Percentiles rank a stretch among this genome's conserved stretches.
These are phyloP conservation scores for Lamproptera curius DNA, from an alignment of 2,888 invertebrate genomes.

Conservation along the genomic window DNA sequence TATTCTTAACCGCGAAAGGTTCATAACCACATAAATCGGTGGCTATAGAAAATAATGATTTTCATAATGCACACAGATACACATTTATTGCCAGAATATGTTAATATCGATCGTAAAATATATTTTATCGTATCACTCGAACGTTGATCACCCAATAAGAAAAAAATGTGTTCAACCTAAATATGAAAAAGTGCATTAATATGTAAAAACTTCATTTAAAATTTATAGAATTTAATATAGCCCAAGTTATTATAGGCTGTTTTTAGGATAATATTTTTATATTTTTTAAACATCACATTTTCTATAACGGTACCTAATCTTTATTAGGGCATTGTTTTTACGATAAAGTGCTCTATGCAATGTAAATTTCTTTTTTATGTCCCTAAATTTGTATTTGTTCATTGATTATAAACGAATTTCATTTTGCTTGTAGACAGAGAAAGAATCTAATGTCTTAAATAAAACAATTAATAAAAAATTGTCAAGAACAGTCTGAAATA, in stretches of 20 bases:
- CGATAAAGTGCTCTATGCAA: too few species aligned
- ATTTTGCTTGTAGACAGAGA: too few species aligned
- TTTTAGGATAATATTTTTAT: too few species aligned
- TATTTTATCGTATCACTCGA: conserved; percentile 30
- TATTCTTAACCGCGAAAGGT: conserved; percentile 8
- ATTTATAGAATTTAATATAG: conserved; percentile 4
- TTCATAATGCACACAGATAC: conserved; percentile 15
- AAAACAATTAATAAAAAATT: too few species aligned
- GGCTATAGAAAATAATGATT: conserved; percentile 11
- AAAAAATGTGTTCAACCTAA: conserved; percentile 6
- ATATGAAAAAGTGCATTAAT: conserved; percentile 11
- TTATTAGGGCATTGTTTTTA: too few species aligned
- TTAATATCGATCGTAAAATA: conserved; percentile 37
- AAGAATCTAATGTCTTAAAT: too few species aligned
- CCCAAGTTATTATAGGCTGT: neutral
- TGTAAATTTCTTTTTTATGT: too few species aligned
- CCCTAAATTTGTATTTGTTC: too few species aligned
- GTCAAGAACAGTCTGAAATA: too few species aligned
- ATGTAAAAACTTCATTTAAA: conserved; percentile 8
- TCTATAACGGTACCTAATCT: too few species aligned
- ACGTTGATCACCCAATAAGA: conserved; percentile 5
- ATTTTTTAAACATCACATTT: too few species aligned
- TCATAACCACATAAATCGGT: conserved; percentile 11
- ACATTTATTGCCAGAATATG: conserved; percentile 29
- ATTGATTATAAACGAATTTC: too few species aligned